Conservation (phyloP, 2,113 vertebrate genomes). For the Mola mola region DNA sequence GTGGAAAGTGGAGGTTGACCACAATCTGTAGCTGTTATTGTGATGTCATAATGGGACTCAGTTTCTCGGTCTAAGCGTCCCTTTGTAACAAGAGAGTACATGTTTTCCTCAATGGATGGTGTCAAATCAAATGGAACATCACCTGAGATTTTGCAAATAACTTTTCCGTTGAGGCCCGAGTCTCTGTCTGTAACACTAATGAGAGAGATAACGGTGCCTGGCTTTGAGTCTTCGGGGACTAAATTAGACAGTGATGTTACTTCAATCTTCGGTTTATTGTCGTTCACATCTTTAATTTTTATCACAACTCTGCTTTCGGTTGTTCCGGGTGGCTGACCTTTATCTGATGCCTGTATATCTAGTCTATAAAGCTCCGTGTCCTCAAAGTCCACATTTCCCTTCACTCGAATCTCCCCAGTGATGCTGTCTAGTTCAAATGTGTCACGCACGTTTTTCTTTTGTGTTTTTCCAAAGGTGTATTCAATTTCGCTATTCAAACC, state of each 20-base stretch:
- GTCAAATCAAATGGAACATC: constrained; percentile 76
- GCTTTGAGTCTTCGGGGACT: constrained; percentile 67
- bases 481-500: constrained; percentile 59
- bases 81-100: constrained; percentile 74
- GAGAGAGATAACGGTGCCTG: constrained; percentile 70
- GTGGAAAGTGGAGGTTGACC: constrained; percentile 63
- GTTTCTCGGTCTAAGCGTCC: constrained; percentile 64
- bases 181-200: constrained; percentile 74
- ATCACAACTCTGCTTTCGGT: constrained; percentile 63
- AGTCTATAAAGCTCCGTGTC: constrained; percentile 57
- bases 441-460: constrained; percentile 55
- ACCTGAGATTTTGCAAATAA: constrained; percentile 56
- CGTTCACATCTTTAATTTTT: constrained; percentile 76
- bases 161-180: constrained; percentile 69
- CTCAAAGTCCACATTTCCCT: constrained; percentile 72
- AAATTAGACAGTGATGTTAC: constrained; percentile 68
- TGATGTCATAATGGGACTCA: constrained; percentile 75
- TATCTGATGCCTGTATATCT: constrained; percentile 74
- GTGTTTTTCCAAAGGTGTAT: constrained; percentile 51
- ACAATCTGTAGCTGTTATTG: constrained; percentile 65
- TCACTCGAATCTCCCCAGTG: constrained; percentile 70
- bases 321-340: constrained; percentile 52
- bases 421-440: constrained; percentile 62
- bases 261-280: constrained; percentile 76
- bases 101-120: constrained; percentile 71